Evolutionary conservation across 2,888 invertebrate genomes (phyloP), one percentile per base, ranked within the genome.

Genomic region (Biston betularia): DNA sequence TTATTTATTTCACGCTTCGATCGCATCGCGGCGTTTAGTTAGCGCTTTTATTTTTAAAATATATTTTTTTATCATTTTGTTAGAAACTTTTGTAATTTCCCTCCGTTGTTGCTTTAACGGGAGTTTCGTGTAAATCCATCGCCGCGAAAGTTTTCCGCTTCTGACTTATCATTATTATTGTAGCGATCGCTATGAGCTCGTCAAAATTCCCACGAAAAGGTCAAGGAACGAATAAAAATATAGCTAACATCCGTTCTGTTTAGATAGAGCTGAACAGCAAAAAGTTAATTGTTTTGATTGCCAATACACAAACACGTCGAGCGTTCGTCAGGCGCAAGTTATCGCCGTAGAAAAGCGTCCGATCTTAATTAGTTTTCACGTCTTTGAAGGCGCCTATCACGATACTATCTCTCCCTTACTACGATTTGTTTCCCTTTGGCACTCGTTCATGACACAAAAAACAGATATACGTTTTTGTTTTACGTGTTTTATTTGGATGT

Each of bases 281-380:
- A 91, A 93, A 92, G 88, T 91, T 92, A 92, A 92, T 93, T 93
- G 93, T 93, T 93, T 93, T 90, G 91, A 91, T 90, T 88, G 91
- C 89, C 88, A 89, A 89, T 90, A 90, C 87, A 90, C 87, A 89
- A 89, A 90, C 87, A 89, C 85, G 88, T 86, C 87, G 84, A 80
- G 80, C 85, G 86, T 87, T 88, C 84, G 89, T 89, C 89, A 84
- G 84, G 75, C 78, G 83, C 85, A 83, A 91, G 88, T 92, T 93
- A 93, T 93, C 93, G 90, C 86, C 85, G 82, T 88, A 90, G 93
- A 90, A 92, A 92, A 93, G 89, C 90, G 84, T 83, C 87, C 89
- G 92, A 93, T 93, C 93, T 93, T 93, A 93, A 93, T 93, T 93
- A 93, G 91, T 92, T 93, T 92, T 93, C 91, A 92, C 90, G 87